Conservation (phyloP, 1,140 invertebrate species). For the Manduca sexta region DNA sequence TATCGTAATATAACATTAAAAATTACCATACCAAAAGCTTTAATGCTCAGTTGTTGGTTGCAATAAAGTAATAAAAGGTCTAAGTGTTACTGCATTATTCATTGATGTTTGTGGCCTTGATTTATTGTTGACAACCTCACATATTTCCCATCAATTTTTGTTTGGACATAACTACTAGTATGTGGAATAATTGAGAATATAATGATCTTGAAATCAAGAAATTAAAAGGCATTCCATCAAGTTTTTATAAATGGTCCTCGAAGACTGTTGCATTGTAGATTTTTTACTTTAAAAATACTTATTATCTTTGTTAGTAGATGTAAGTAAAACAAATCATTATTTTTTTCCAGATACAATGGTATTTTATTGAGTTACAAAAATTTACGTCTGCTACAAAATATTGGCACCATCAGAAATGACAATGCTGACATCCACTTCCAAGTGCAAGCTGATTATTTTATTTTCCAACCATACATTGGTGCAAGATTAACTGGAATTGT, state of each 20-base stretch:
- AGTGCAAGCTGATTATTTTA: slow-evolving; percentile 78
- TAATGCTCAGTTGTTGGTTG: no score
- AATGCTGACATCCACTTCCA: slow-evolving; percentile 76
- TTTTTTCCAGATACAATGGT: slow-evolving; percentile 71
- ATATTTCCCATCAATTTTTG: no score
- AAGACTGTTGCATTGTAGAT: neutral
- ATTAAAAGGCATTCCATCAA: neutral
- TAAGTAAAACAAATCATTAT: neutral
- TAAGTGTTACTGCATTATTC: no score
- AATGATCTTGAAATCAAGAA: neutral
- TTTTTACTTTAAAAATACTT: neutral
- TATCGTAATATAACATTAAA: no score
- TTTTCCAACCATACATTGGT: slow-evolving; percentile 73
- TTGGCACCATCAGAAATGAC: slow-evolving; percentile 73
- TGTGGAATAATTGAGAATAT: no score
- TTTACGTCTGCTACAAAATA: slow-evolving; percentile 72
- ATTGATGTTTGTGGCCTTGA: no score
- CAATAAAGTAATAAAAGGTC: no score
- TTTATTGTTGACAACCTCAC: no score
- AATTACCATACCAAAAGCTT: no score
- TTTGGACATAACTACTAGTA: no score
- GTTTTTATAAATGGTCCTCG: neutral
- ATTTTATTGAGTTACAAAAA: slow-evolving; percentile 78
- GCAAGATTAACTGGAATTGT: slow-evolving; percentile 73
- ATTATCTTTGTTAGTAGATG: neutral